Percentiles rank a stretch among this genome's conserved stretches.
Evolutionary conservation across 2,113 vertebrate genomes (phyloP).

Genomic region (Oenanthe melanoleuca): DNA sequence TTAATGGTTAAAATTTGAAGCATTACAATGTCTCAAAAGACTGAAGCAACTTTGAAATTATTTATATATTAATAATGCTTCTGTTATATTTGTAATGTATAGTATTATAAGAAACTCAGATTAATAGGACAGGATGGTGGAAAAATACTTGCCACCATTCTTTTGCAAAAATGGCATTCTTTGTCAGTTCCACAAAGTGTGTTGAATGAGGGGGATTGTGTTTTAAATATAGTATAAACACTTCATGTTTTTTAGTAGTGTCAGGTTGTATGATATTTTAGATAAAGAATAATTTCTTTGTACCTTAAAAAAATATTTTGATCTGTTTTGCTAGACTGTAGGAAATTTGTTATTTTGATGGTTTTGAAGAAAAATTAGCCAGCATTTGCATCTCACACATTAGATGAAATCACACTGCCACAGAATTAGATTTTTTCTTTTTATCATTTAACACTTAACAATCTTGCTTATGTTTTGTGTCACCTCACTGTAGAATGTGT

Average conservation of each 20-base stretch:
- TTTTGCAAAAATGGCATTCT: background rate
- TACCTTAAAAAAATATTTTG: background rate
- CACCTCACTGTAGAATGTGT: background rate
- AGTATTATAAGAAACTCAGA: background rate
- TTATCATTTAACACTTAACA: background rate
- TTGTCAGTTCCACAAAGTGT: background rate
- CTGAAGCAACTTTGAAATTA: background rate
- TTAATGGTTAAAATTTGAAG: background rate
- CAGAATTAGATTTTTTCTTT: background rate
- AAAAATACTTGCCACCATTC: background rate
- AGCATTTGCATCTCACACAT: background rate
- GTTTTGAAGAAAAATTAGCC: background rate
- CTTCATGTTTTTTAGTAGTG: background rate
- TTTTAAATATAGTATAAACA: background rate
- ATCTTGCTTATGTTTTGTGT: background rate
- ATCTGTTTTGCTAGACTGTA: background rate
- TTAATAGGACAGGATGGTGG: background rate
- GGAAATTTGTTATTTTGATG: background rate
- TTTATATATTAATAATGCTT: background rate
- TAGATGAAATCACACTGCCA: background rate
- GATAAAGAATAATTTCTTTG: background rate
- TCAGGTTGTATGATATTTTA: background rate
- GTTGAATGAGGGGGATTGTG: background rate
- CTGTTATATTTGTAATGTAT: background rate
- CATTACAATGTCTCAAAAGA: background rate